phyloP scores from a whole-genome alignment of 2,888 invertebrate genomes.

The Synanthedon andrenaeformis region DNA sequence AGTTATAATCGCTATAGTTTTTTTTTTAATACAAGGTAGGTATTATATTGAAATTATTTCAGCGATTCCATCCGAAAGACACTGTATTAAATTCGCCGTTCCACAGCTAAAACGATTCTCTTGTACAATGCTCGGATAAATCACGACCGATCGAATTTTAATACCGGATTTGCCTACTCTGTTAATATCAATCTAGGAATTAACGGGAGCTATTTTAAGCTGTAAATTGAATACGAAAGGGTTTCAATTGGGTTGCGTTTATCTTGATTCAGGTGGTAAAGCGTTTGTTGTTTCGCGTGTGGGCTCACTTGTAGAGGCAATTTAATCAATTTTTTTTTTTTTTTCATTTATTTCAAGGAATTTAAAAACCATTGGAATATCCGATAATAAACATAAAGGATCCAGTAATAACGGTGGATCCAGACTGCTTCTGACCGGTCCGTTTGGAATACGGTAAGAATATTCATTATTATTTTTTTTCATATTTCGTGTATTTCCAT shows the following conservation, averaged over 20 bases:
- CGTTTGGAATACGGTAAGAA: too few species aligned
- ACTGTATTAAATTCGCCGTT: background rate
- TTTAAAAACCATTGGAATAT: too few species aligned
- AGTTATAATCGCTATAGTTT: too few species aligned
- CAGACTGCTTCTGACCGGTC: too few species aligned
- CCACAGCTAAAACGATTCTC: conserved; percentile 58
- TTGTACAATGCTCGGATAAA: conserved; percentile 48
- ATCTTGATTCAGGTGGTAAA: conserved; percentile 3
- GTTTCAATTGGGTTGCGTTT: conserved; percentile 14
- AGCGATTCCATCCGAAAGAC: background rate
- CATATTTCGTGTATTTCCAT: too few species aligned
- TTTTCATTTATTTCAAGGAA: too few species aligned
- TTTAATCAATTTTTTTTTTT: too few species aligned
- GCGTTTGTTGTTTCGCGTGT: background rate
- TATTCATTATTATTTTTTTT: too few species aligned
- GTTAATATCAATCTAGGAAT: conserved; percentile 33
- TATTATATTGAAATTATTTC: too few species aligned
- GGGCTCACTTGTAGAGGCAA: background rate
- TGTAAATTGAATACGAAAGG: conserved; percentile 22
- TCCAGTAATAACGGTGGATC: too few species aligned
- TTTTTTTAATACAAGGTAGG: too few species aligned
- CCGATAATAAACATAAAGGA: too few species aligned
- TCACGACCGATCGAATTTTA: conserved; percentile 58
- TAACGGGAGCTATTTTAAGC: conserved; percentile 27
- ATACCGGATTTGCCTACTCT: conserved; percentile 52